A percentile compares a stretch with the other conserved stretches of the same genome.
These are phyloP conservation scores for Abrostola tripartita DNA, from an alignment of 2,888 invertebrate genomes.

Conservation along the genomic window DNA sequence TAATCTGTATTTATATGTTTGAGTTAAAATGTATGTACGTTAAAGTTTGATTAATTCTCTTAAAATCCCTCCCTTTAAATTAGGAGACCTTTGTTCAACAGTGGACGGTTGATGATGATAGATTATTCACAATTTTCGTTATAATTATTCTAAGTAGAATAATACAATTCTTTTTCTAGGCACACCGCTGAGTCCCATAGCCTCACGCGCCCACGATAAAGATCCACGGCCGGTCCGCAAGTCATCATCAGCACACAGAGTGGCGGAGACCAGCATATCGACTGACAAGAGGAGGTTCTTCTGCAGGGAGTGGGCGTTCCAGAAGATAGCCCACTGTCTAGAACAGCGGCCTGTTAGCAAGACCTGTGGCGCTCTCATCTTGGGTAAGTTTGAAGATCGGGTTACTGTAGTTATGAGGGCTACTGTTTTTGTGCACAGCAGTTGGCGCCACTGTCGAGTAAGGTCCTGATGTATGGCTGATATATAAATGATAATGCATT, in stretches of 20 bases:
- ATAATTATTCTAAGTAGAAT: background rate
- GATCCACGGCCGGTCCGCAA: slow-evolving; percentile 79
- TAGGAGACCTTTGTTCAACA: too few relatives aligned
- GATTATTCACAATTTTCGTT: too few relatives aligned
- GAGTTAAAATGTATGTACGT: too few relatives aligned
- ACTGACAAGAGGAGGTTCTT: slow-evolving; percentile 93
- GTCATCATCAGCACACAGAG: slow-evolving; percentile 79
- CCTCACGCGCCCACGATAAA: slow-evolving; percentile 68
- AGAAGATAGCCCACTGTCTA: slow-evolving; percentile 96
- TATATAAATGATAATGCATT: too few relatives aligned
- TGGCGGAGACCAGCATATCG: slow-evolving; percentile 76
- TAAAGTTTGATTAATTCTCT: too few relatives aligned
- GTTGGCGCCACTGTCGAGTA: too few relatives aligned
- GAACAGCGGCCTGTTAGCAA: slow-evolving; percentile 95
- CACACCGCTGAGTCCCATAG: slow-evolving; percentile 77
- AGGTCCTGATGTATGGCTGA: too few relatives aligned
- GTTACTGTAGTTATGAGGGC: too few relatives aligned
- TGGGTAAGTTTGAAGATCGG: slow-evolving; percentile 90
- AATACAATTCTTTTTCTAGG: slow-evolving; percentile 58
- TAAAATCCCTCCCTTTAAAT: too few relatives aligned
- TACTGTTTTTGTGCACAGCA: too few relatives aligned
- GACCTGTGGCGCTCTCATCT: slow-evolving; percentile 95
- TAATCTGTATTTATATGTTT: too few relatives aligned
- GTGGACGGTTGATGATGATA: too few relatives aligned
- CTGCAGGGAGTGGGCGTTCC: slow-evolving; percentile 98